Evolutionary conservation across 2,888 invertebrate genomes (phyloP), one percentile per base, ranked within the genome.

Genomic region (Eumerus sabulonum): DNA sequence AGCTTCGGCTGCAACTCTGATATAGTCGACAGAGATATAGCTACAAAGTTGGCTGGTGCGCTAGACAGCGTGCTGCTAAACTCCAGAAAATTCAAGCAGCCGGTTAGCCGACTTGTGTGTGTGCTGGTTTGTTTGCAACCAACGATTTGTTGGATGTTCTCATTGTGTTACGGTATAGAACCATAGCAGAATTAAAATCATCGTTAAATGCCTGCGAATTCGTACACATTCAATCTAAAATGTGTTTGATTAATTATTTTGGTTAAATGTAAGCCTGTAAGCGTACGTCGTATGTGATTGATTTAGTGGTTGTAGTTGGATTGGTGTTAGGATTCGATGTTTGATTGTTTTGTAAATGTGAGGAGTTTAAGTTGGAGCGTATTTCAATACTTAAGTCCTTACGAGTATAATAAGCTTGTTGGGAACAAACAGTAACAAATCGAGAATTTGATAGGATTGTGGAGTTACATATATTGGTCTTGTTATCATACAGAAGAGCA

Each of bases 1-100:
- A 74, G 59, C 68, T 59, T 42, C 50, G 48, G 68, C 54, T 60
- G 72, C 74, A 70, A 74, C 73, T 74, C 74, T 79, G 74, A 79
- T 79, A 79, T 79, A 79, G 79, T 70, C 59, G 68, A 59, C 59
- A 44, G 63, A 74, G 11, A 11, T 79, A 60, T 56, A 70, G 64
- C 68, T 45, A 13, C 72, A 54, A 57, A 59, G 66, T 62, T 71
- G 57, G 50, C 59, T 57, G 53, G 54, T 59, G 70, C 64, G 79
- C 36, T 54, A 64, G 68, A 50, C 42, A 63, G 68, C 57, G 63
- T 53, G 42, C n/a, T n/a, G n/a, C 38, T 40, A 11, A 50, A 56
- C 27, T 38, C 27, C 18, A 63, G 36, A 48, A 51, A 13, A 59
- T 56, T 57, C 5, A 62, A 45, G 51, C 44, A 18, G 53, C 48